A percentile compares a stretch with the other conserved stretches of the same genome.
Conservation (phyloP, 2,888 invertebrate species). For the Coremacera marginata region DNA sequence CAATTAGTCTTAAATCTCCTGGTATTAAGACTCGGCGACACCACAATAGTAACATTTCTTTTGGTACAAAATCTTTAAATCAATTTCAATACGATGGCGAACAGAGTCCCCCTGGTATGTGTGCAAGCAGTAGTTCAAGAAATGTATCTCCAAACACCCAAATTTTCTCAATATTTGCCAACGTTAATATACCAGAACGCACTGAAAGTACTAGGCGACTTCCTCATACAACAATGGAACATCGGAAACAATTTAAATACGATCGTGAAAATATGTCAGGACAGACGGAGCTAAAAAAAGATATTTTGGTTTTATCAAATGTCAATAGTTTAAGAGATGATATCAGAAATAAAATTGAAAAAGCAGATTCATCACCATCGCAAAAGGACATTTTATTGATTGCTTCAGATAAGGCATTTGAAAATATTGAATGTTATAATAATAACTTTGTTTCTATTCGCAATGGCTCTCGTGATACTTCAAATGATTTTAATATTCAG, state of each 20-base stretch:
- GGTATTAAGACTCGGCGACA: conserved; percentile 82
- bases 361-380: background rate
- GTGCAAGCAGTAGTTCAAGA: conserved; percentile 40
- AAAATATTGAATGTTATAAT: background rate
- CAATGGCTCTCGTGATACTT: conserved; percentile 28
- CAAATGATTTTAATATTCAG: conserved; percentile 57
- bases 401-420: background rate
- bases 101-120: conserved; percentile 53
- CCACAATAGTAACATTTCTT: conserved; percentile 60
- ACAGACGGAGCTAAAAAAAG: background rate
- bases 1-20: conserved; percentile 87
- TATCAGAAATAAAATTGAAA: background rate
- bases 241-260: background rate
- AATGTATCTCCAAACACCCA: conserved; percentile 51
- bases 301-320: background rate
- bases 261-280: background rate
- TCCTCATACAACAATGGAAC: conserved; percentile 41
- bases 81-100: conserved; percentile 50
- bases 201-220: conserved; percentile 52
- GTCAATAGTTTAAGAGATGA: background rate
- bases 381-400: background rate
- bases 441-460: background rate
- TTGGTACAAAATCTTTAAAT: conserved; percentile 47
- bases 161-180: conserved; percentile 66
- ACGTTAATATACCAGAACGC: conserved; percentile 66